These are phyloP conservation scores for Saiga tatarica DNA, from an alignment of 2,113 vertebrate species.

Conservation along the genomic window DNA sequence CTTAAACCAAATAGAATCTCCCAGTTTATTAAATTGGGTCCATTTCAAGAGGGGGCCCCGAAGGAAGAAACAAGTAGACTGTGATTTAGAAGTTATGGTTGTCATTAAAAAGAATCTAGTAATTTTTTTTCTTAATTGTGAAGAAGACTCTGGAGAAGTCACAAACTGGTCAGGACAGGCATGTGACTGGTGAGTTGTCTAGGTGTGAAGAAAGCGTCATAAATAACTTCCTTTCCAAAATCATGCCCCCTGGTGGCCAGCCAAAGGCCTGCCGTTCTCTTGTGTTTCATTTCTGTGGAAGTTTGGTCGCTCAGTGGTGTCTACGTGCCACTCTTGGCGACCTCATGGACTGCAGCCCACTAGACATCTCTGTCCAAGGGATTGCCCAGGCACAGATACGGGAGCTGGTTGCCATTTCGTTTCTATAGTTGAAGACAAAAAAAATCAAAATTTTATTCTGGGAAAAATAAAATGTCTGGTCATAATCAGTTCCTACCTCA, in stretches of 20 bases:
- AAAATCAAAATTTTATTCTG: slow-evolving; percentile 16
- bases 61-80: not conserved
- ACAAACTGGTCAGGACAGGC: not conserved
- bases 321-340: not conserved
- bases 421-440: not conserved
- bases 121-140: not conserved
- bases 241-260: not conserved
- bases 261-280: not conserved
- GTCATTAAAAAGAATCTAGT: not conserved
- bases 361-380: not conserved
- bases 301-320: not conserved
- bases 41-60: not conserved
- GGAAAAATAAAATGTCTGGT: not conserved
- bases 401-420: not conserved
- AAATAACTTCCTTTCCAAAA: not conserved
- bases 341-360: not conserved
- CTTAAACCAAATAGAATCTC: slow-evolving; percentile 1
- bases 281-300: not conserved
- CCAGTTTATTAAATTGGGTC: not conserved
- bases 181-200: not conserved
- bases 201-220: not conserved
- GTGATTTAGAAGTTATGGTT: not conserved
- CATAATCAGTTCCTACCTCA: not conserved
- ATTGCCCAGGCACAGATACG: not conserved
- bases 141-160: not conserved